These are phyloP conservation scores for Agrilus cyanescens DNA, from an alignment of 2,888 invertebrate species.

Conservation along the genomic window DNA sequence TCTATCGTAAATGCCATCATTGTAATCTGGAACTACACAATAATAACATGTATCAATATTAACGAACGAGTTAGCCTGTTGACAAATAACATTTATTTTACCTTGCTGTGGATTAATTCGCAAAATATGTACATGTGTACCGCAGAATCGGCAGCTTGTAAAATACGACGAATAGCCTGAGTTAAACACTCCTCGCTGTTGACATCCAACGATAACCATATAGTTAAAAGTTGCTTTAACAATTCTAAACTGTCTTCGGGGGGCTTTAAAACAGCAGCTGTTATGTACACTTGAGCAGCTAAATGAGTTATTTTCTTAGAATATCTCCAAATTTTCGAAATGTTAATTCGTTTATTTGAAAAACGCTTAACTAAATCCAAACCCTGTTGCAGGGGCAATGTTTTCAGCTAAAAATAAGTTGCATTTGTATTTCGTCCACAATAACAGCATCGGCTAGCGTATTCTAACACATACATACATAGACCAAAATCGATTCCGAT, in stretches of 20 bases:
- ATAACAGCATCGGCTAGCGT: background rate
- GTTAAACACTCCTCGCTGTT: constrained; percentile 22
- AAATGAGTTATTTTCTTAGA: constrained; percentile 43
- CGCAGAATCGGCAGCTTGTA: constrained; percentile 48
- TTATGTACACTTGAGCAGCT: constrained; percentile 43
- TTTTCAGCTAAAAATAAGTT: constrained; percentile 37
- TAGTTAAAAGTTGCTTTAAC: constrained; percentile 29
- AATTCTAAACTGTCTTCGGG: constrained; percentile 29
- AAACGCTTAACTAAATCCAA: constrained; percentile 42
- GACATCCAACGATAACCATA: constrained; percentile 31
- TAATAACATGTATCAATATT: constrained; percentile 3
- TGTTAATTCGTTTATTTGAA: constrained; percentile 36
- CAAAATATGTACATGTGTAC: constrained; percentile 57
- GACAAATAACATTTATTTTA: constrained; percentile 16
- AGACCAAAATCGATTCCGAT: background rate
- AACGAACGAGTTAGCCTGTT: background rate
- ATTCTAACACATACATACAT: background rate
- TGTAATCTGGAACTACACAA: constrained; percentile 14
- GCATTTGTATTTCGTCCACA: background rate
- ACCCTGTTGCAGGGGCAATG: constrained; percentile 42
- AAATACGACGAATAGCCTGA: constrained; percentile 30
- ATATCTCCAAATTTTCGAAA: constrained; percentile 43
- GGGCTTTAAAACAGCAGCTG: constrained; percentile 42
- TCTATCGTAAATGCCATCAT: constrained; percentile 52
- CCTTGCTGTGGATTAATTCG: constrained; percentile 34